A percentile compares a stretch with the other conserved stretches of the same genome.
Evolutionary conservation across 92 coral and sea anemone genomes (phyloP).

Genomic region (Epizoanthus rinbou): DNA sequence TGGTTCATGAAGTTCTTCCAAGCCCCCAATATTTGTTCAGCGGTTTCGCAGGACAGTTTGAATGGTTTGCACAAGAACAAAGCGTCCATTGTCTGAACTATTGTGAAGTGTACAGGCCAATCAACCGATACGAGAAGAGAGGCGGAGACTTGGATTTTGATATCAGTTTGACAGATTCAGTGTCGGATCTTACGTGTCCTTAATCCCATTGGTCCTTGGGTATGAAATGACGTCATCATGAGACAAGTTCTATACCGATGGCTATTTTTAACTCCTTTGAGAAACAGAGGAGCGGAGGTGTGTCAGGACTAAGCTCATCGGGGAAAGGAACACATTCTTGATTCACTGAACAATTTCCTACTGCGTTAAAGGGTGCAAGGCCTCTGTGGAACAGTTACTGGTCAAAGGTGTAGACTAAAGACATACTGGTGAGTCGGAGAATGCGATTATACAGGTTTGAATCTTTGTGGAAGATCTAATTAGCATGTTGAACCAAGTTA

Average conservation of each 20-base stretch:
- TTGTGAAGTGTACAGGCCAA: too few species aligned
- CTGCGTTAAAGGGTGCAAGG: background rate
- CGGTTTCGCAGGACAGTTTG: too few species aligned
- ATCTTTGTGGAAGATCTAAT: background rate
- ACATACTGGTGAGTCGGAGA: background rate
- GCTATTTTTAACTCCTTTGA: conserved; percentile 22
- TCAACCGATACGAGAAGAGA: too few species aligned
- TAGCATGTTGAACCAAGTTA: background rate
- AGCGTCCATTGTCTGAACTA: too few species aligned
- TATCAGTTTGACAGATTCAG: too few species aligned
- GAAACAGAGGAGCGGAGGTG: conserved; percentile 2
- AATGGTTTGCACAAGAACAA: too few species aligned
- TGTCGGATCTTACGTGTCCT: too few species aligned
- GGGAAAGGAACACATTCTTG: background rate
- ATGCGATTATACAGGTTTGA: background rate
- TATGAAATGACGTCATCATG: conserved; percentile 17
- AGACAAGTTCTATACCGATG: background rate
- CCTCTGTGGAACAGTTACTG: background rate
- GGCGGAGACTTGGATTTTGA: too few species aligned
- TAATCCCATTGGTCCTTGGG: background rate
- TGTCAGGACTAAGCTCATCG: too few species aligned
- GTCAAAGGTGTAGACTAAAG: background rate
- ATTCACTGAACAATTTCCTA: background rate
- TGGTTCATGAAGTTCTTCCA: too few species aligned
- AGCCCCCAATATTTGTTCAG: too few species aligned